These are phyloP conservation scores for Drosophila bunnanda DNA, from an alignment of 2,888 invertebrate genomes.

Conservation along the genomic window DNA sequence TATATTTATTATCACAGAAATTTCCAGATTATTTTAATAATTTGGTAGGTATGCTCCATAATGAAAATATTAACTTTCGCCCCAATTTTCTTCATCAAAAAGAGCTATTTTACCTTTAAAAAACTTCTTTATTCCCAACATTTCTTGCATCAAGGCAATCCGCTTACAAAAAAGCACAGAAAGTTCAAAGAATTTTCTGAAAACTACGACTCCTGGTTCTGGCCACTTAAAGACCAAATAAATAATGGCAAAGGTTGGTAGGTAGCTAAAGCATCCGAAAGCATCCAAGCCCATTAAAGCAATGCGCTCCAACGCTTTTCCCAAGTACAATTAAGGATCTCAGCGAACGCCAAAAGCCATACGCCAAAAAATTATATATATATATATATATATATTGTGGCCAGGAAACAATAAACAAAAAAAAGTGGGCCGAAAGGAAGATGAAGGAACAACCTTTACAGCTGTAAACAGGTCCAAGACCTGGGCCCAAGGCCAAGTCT, in stretches of 20 bases:
- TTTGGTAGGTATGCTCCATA: too few species aligned
- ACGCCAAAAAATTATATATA: constrained; percentile 30
- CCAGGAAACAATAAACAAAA: constrained; percentile 45
- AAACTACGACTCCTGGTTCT: constrained; percentile 1
- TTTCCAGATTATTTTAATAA: too few species aligned
- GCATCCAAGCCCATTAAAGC: constrained; percentile 63
- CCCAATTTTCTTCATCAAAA: neutral
- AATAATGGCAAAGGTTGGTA: constrained; percentile 64
- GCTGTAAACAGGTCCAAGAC: constrained; percentile 19
- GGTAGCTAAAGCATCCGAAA: constrained; percentile 56
- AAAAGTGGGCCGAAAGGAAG: constrained; percentile 24
- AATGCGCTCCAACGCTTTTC: constrained; percentile 60
- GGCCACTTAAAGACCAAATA: constrained; percentile 54
- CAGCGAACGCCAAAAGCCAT: constrained; percentile 63
- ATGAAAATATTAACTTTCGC: neutral
- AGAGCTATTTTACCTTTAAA: neutral
- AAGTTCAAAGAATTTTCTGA: constrained; percentile 6
- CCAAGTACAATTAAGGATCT: constrained; percentile 70
- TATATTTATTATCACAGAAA: too few species aligned
- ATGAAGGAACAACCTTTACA: constrained; percentile 20
- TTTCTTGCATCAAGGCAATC: constrained; percentile 33
- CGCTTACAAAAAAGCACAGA: constrained; percentile 50
- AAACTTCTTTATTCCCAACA: constrained; percentile 1
- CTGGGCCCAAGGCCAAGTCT: constrained; percentile 57
- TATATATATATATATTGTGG: constrained; percentile 37